Conservation (phyloP, 2,113 vertebrate species). For the Tachysurus vachellii region DNA sequence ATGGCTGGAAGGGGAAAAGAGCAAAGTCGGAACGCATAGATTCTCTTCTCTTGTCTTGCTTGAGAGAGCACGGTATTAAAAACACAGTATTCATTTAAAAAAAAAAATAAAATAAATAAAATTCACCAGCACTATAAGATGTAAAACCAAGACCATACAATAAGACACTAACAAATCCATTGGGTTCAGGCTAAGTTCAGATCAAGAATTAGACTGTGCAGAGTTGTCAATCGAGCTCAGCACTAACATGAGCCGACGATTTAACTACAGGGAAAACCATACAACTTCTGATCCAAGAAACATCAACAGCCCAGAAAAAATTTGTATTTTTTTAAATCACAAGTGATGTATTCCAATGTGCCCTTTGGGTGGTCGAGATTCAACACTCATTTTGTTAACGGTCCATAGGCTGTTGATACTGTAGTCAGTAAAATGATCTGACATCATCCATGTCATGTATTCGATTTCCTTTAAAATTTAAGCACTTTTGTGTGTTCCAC, state of each 20-base stretch:
- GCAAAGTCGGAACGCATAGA: slow-evolving; percentile 45
- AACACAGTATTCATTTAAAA: not conserved
- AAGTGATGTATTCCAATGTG: not conserved
- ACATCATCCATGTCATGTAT: not conserved
- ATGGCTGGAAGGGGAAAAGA: slow-evolving; percentile 21
- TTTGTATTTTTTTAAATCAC: not conserved
- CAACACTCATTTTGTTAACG: not conserved
- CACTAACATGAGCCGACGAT: not conserved
- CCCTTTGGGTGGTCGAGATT: not conserved
- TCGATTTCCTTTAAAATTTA: not conserved
- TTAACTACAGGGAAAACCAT: not conserved
- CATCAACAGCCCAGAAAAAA: not conserved
- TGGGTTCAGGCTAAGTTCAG: too few species aligned
- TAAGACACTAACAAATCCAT: too few species aligned
- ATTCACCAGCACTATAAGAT: not conserved
- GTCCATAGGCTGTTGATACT: not conserved
- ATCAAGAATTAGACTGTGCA: not conserved
- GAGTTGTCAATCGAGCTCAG: not conserved
- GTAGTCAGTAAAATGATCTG: not conserved
- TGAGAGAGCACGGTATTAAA: not conserved
- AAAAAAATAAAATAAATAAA: not conserved
- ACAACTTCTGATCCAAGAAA: not conserved
- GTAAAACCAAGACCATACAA: slow-evolving; percentile 36
- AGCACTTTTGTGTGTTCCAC: not conserved
- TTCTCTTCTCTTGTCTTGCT: not conserved